phyloP scores from a whole-genome alignment of 2,113 vertebrate genomes.

The Eira barbara region DNA sequence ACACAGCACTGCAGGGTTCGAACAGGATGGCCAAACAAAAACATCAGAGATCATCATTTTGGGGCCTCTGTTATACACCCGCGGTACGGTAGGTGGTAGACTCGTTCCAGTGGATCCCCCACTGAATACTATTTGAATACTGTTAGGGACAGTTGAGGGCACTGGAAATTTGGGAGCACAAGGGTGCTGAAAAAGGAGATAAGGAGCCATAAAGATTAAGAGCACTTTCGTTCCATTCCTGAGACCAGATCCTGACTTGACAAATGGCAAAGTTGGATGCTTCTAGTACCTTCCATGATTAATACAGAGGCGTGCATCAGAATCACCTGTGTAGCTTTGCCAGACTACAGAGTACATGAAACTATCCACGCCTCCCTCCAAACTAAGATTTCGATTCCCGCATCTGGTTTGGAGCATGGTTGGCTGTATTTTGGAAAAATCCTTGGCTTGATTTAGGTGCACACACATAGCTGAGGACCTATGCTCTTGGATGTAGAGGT shows the following conservation, averaged over 20 bases:
- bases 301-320: too few relatives aligned
- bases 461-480: background rate
- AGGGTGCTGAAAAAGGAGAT: background rate
- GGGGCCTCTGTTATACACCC: background rate
- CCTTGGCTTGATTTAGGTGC: background rate
- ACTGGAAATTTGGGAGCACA: background rate
- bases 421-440: background rate
- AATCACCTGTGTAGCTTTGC: background rate
- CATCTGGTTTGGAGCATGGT: background rate
- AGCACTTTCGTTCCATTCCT: background rate
- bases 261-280: background rate
- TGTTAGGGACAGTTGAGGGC: background rate
- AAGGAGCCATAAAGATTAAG: background rate
- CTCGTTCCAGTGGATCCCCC: background rate
- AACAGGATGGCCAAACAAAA: background rate
- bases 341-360: background rate
- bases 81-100: background rate
- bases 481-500: background rate
- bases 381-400: background rate
- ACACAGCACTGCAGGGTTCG: background rate
- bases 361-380: background rate
- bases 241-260: background rate
- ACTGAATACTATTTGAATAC: background rate
- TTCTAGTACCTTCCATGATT: background rate
- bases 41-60: background rate